A percentile compares a stretch with the other conserved stretches of the same genome.
phyloP scores from a whole-genome alignment of 2,797 vertebrate genomes.

The Characodon lateralis region DNA sequence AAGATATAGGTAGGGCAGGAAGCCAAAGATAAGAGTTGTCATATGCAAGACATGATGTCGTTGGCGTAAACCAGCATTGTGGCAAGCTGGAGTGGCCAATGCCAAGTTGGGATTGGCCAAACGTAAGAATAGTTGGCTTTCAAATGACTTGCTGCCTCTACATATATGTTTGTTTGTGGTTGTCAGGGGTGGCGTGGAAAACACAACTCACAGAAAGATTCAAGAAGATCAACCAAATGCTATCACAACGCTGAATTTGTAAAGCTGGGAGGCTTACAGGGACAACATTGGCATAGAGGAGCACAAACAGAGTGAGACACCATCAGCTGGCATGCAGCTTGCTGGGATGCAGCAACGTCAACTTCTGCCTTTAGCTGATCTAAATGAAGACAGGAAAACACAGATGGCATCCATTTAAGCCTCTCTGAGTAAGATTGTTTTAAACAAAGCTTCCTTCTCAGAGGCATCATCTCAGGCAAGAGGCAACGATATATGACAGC shows the following conservation, averaged over 20 bases:
- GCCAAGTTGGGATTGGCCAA: slow-evolving; percentile 47
- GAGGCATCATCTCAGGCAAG: slow-evolving; percentile 52
- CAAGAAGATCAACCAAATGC: slow-evolving; percentile 71
- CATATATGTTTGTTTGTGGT: slow-evolving; percentile 71
- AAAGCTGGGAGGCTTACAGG: slow-evolving; percentile 65
- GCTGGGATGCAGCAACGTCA: slow-evolving; percentile 43
- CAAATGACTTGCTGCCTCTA: slow-evolving; percentile 42
- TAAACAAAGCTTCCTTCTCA: slow-evolving; percentile 62
- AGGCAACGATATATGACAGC: slow-evolving; percentile 59
- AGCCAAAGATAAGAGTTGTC: slow-evolving; percentile 70
- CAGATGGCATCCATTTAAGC: slow-evolving; percentile 66
- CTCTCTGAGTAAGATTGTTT: slow-evolving; percentile 32
- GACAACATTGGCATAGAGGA: slow-evolving; percentile 74
- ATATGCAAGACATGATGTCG: slow-evolving; percentile 56
- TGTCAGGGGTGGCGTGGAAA: slow-evolving; percentile 74
- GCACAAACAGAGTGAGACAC: slow-evolving; percentile 72
- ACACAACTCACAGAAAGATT: slow-evolving; percentile 53
- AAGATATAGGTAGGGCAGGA: slow-evolving; percentile 62
- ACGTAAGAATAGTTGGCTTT: slow-evolving; percentile 41
- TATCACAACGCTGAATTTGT: slow-evolving; percentile 74
- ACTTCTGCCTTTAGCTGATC: slow-evolving; percentile 54
- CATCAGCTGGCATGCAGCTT: slow-evolving; percentile 59
- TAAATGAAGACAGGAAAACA: slow-evolving; percentile 56
- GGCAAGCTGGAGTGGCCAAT: slow-evolving; percentile 36
- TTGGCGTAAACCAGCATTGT: slow-evolving; percentile 47